phyloP scores from a whole-genome alignment of 2,888 invertebrate species.

The Orgyia antiqua region DNA sequence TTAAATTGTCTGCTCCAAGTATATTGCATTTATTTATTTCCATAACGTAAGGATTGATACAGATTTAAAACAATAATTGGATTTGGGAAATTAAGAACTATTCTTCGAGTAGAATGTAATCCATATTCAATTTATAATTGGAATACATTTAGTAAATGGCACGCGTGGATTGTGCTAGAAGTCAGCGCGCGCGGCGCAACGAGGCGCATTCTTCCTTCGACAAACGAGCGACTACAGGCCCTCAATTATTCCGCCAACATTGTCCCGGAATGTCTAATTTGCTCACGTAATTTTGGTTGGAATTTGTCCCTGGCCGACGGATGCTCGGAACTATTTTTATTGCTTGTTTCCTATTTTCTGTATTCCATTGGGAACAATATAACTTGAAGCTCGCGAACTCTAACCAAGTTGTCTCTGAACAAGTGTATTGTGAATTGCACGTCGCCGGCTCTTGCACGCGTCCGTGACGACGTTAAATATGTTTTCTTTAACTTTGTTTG shows the following conservation, averaged over 20 bases:
- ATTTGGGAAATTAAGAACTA: no score
- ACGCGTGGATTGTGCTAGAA: no score
- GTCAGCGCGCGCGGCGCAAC: slow-evolving; percentile 25
- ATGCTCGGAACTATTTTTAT: slow-evolving; percentile 73
- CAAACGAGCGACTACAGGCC: slow-evolving; percentile 46
- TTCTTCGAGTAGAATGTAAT: slow-evolving; percentile 20
- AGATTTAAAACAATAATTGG: no score
- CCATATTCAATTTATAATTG: slow-evolving; percentile 30
- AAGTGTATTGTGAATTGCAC: slow-evolving; percentile 71
- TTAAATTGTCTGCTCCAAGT: no score
- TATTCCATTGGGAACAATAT: slow-evolving; percentile 64
- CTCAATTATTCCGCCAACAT: slow-evolving; percentile 66
- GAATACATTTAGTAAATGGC: slow-evolving; percentile 22
- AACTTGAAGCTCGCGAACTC: slow-evolving; percentile 59
- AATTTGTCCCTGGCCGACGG: slow-evolving; percentile 67
- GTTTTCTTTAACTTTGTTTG: slow-evolving; percentile 42
- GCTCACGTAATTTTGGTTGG: slow-evolving; percentile 74
- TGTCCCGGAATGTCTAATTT: slow-evolving; percentile 75
- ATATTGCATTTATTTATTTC: no score
- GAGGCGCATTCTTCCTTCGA: slow-evolving; percentile 42
- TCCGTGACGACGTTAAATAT: slow-evolving; percentile 33
- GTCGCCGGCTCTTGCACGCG: slow-evolving; percentile 35
- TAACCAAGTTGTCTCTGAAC: slow-evolving; percentile 57
- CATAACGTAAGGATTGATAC: no score
- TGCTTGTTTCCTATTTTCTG: slow-evolving; percentile 73